Base-by-base conservation (phyloP, 2,797 vertebrate genomes). In the Pseudomugil tenellus region DNA sequence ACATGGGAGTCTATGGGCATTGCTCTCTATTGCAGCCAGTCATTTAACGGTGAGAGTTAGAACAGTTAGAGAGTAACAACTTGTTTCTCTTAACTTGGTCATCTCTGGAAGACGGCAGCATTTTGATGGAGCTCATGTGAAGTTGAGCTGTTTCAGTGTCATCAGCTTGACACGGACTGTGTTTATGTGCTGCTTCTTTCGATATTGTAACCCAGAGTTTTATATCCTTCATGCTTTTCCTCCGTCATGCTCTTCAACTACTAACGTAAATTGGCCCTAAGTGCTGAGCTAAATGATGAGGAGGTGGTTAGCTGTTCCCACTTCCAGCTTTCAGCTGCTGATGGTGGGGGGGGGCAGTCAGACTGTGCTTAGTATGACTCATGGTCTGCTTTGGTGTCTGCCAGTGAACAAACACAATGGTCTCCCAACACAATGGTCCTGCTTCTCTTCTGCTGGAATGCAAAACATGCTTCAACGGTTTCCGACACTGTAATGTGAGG, bases 381-480 rank as follows among this genome's bases (percentile, higher is more conserved):
- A 93, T 28, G 79, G 89, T 88, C 90, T 85, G 84, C 59, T 87
- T 84, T 52, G 72, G 72, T 84, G 87, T 89, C 83, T 87, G 90
- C 85, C 89, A 83, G 72, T 31, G 66, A 69, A 72, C 78, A 70
- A 84, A 87, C 85, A 93, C 92, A 93, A 93, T 91, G 87, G 86
- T 34, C 78, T 84, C 81, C 76, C 81, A 84, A 89, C 89, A 92
- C 92, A 89, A 90, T 87, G 56, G 80, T 65, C 67, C 70, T 35
- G 78, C 65, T 70, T 80, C 59, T 74, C 82, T 86, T 56, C 81
- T 51, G 63, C 72, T 83, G 88, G 90, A 92, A 91, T 89, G 91
- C 81, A 70, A 85, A 86, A 84, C 84, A 88, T 76, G 88, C 88
- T 77, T 69, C 77, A 74, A 79, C 37, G 25, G 74, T 85, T 90